Evolutionary conservation across 2,888 invertebrate genomes (phyloP).

Genomic region (Rhorus exstirpatorius): DNA sequence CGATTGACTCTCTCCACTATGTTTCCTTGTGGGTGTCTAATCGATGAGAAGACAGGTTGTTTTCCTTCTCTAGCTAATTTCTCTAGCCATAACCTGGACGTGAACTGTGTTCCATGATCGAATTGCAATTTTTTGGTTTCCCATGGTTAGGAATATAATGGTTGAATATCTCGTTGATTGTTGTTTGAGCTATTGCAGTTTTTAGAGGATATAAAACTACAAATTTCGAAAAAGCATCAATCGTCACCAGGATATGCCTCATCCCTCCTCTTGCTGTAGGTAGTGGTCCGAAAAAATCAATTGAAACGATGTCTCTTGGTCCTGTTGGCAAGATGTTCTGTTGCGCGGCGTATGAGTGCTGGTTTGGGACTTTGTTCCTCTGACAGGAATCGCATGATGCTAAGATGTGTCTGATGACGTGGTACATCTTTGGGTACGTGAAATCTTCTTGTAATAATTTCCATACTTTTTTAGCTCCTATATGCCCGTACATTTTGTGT

Average conservation of each 20-base stretch:
- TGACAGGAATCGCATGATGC: slow-evolving; percentile 30
- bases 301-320: slow-evolving; percentile 23
- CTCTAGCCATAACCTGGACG: background rate
- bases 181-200: background rate
- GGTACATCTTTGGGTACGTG: slow-evolving; percentile 11
- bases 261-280: background rate
- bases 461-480: slow-evolving; percentile 34
- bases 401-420: background rate
- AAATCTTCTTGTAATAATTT: slow-evolving; percentile 29
- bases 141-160: slow-evolving; percentile 21
- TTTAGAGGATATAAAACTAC: slow-evolving; percentile 12
- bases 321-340: slow-evolving; percentile 23
- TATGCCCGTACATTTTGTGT: slow-evolving; percentile 24
- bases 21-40: slow-evolving; percentile 30
- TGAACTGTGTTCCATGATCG: slow-evolving; percentile 45
- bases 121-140: background rate
- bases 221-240: slow-evolving; percentile 29
- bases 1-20: slow-evolving; percentile 3
- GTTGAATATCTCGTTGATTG: background rate
- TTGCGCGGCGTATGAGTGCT: slow-evolving; percentile 27
- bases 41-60: background rate
- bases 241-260: slow-evolving; percentile 11
- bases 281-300: slow-evolving; percentile 35
- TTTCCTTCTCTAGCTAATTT: background rate
- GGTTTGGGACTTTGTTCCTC: slow-evolving; percentile 26